phyloP scores from a whole-genome alignment of 2,888 invertebrate genomes.

The Erebia palarica region DNA sequence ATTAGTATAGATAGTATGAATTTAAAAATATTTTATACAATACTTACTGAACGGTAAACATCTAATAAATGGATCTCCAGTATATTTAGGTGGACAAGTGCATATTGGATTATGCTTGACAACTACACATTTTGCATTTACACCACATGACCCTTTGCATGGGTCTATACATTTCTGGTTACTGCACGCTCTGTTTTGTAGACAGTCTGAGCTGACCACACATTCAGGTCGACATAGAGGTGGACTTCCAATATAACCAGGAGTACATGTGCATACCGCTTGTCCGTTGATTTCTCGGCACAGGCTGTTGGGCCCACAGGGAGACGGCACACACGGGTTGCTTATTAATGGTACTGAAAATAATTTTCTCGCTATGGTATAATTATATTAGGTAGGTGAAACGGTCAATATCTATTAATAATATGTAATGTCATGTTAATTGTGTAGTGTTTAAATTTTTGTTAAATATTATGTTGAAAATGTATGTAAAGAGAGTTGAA shows the following conservation, averaged over 20 bases:
- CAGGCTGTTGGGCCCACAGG: conserved; percentile 90
- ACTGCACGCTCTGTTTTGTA: conserved; percentile 86
- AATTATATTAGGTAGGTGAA: neutral
- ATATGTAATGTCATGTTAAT: neutral
- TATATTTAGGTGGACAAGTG: conserved; percentile 85
- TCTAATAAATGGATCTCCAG: conserved; percentile 89
- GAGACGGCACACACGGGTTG: conserved; percentile 87
- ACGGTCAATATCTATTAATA: neutral
- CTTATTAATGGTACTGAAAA: conserved; percentile 64
- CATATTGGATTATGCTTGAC: conserved; percentile 91
- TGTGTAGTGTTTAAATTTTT: too few species aligned
- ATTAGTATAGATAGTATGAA: too few species aligned
- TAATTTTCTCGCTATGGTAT: neutral
- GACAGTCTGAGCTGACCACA: conserved; percentile 88
- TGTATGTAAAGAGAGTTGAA: neutral
- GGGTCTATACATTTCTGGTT: conserved; percentile 90
- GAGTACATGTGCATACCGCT: conserved; percentile 88
- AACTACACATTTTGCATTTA: conserved; percentile 87
- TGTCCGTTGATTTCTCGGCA: conserved; percentile 85
- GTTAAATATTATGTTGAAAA: neutral
- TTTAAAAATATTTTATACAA: neutral
- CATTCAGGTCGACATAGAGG: conserved; percentile 91
- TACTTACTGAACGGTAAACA: conserved; percentile 80
- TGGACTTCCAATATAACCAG: conserved; percentile 87
- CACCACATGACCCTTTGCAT: conserved; percentile 88